Evolutionary conservation across 2,797 vertebrate species (phyloP).

Genomic region (Gymnocypris eckloni): DNA sequence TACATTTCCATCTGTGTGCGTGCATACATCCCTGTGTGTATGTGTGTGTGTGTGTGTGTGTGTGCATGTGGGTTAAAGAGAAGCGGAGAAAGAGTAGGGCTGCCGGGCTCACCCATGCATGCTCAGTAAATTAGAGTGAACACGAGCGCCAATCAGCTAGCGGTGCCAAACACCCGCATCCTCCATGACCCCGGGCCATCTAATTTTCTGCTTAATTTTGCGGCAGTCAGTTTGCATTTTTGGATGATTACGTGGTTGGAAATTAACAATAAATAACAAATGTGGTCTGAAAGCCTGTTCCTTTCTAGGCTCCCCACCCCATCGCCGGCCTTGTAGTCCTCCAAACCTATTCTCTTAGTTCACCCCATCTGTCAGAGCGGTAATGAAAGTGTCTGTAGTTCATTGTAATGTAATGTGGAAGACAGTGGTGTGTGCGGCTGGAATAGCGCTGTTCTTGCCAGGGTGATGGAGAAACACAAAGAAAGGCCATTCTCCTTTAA

Average conservation of each 20-base stretch:
- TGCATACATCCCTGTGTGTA: constrained; percentile 23
- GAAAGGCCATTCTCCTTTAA: constrained; percentile 74
- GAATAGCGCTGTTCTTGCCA: constrained; percentile 82
- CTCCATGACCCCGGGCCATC: constrained; percentile 97
- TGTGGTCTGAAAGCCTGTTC: constrained; percentile 85
- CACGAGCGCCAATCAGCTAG: constrained; percentile 96
- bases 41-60: too few species aligned
- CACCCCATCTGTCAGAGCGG: constrained; percentile 73
- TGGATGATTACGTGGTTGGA: constrained; percentile 99
- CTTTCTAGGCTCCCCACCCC: constrained; percentile 60
- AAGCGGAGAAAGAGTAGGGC: constrained; percentile 42
- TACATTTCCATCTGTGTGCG: constrained; percentile 34
- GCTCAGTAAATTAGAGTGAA: constrained; percentile 99
- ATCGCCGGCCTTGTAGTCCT: constrained; percentile 30
- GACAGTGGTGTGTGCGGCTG: constrained; percentile 84
- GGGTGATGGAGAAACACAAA: constrained; percentile 80
- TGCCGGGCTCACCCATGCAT: constrained; percentile 96
- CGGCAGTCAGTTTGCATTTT: constrained; percentile 99
- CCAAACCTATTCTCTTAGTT: constrained; percentile 56
- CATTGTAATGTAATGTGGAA: constrained; percentile 94
- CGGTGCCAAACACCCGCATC: constrained; percentile 91
- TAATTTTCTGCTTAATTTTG: constrained; percentile 99
- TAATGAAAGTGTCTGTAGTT: constrained; percentile 97
- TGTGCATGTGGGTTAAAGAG: constrained; percentile 25
- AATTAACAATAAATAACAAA: constrained; percentile 99